Percentiles rank a stretch among this genome's conserved stretches.
phyloP scores from a whole-genome alignment of 2,888 invertebrate species.

The Caenorhabditis plicata region DNA sequence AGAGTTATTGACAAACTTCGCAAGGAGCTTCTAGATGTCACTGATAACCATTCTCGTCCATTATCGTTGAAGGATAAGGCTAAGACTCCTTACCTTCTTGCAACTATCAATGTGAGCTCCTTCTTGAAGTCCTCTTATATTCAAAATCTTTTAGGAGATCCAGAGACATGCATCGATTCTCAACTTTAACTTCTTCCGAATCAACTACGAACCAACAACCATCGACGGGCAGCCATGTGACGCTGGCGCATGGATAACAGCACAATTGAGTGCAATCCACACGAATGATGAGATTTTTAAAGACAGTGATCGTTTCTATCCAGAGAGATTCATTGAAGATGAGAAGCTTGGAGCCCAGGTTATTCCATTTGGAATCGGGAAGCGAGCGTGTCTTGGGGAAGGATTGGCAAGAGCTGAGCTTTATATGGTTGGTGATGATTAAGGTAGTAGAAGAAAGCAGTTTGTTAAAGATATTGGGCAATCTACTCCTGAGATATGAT shows the following conservation, averaged over 20 bases:
- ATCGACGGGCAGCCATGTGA: slow-evolving; percentile 23
- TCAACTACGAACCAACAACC: background rate
- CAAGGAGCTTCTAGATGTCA: slow-evolving; percentile 16
- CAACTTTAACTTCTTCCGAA: slow-evolving; percentile 23
- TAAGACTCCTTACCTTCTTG: slow-evolving; percentile 18
- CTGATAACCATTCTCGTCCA: slow-evolving; percentile 11
- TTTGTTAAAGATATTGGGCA: no score
- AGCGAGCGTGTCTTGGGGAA: slow-evolving; percentile 42
- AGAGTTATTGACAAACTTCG: slow-evolving; percentile 3
- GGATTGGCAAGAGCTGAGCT: slow-evolving; percentile 42
- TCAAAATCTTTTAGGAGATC: slow-evolving; percentile 24
- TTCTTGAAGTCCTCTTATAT: background rate
- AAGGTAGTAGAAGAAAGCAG: no score
- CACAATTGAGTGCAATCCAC: slow-evolving; percentile 31
- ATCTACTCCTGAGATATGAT: background rate
- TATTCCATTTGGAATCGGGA: slow-evolving; percentile 46
- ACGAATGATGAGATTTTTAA: slow-evolving; percentile 29
- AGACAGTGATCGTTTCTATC: slow-evolving; percentile 26
- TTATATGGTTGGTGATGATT: no score
- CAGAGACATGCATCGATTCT: slow-evolving; percentile 34
- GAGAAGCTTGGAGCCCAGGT: slow-evolving; percentile 19
- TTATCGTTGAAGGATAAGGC: slow-evolving; percentile 11
- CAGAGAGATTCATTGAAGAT: slow-evolving; percentile 29
- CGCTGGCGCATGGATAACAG: slow-evolving; percentile 22
- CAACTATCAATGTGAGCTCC: slow-evolving; percentile 19